Evolutionary conservation across 1,140 invertebrate species (phyloP).

Genomic region (Hestina assimilis): DNA sequence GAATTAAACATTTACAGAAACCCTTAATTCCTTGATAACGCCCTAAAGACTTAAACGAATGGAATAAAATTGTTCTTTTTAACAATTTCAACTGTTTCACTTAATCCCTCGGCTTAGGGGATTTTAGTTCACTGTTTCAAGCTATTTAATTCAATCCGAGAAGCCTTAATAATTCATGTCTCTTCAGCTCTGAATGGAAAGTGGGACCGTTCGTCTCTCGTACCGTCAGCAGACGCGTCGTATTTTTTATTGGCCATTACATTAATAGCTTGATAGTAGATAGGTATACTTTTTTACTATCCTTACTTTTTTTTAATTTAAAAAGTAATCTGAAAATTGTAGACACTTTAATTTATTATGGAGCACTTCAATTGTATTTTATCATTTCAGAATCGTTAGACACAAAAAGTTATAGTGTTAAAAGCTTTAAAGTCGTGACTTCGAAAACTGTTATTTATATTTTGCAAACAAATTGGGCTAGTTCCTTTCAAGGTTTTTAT

Average conservation of each 20-base stretch:
- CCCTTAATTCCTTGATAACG: not conserved
- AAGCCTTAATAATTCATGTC: constrained; percentile 23
- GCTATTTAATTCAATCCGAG: constrained; percentile 18
- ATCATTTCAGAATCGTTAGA: no score
- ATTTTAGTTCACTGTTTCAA: constrained; percentile 3
- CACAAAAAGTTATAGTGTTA: no score
- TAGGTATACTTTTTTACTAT: no score
- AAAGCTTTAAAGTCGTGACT: no score
- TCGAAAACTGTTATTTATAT: no score
- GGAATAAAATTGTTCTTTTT: not conserved
- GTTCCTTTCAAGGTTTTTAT: no score
- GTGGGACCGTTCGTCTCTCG: constrained; percentile 8
- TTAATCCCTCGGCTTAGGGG: not conserved
- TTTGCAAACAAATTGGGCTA: no score
- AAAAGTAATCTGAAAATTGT: not conserved
- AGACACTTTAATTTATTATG: no score
- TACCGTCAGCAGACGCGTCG: constrained; percentile 1
- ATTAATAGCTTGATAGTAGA: not conserved
- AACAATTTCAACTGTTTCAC: not conserved
- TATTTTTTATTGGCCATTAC: not conserved
- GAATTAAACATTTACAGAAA: not conserved
- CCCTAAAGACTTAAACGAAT: not conserved
- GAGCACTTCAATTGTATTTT: no score
- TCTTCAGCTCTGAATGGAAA: constrained; percentile 15
- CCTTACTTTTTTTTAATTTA: not conserved